A percentile compares a stretch with the other conserved stretches of the same genome.
Conservation (phyloP, 2,888 invertebrate genomes). For the Rhabditophanes sp. region DNA sequence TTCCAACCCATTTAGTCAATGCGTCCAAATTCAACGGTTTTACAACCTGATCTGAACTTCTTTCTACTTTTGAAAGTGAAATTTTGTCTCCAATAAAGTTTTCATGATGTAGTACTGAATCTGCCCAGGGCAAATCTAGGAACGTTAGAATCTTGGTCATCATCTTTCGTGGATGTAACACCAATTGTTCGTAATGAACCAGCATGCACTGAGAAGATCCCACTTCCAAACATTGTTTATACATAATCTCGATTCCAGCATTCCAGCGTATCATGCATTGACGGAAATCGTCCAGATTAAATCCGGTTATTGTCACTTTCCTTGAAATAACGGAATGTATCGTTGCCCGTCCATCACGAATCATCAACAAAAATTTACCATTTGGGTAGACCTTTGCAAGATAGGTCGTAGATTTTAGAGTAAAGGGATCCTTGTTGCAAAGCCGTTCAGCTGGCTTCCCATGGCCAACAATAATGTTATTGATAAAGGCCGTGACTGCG, state of each 20-base stretch:
- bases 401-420: conserved; percentile 85
- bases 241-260: conserved; percentile 61
- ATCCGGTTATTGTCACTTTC: conserved; percentile 73
- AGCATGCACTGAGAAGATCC: conserved; percentile 58
- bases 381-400: conserved; percentile 87
- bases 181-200: conserved; percentile 90
- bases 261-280: conserved; percentile 91
- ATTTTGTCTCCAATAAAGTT: conserved; percentile 70
- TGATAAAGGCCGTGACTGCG: conserved; percentile 90
- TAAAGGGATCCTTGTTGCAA: conserved; percentile 97
- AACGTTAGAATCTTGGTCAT: conserved; percentile 72
- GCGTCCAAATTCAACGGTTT: conserved; percentile 96
- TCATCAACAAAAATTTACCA: conserved; percentile 91
- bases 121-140: conserved; percentile 81
- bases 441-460: conserved; percentile 75
- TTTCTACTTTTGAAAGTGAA: conserved; percentile 57
- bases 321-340: conserved; percentile 94
- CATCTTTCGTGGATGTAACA: conserved; percentile 74
- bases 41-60: conserved; percentile 94
- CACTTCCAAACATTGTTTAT: conserved; percentile 60
- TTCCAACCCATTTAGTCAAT: conserved; percentile 52
- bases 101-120: conserved; percentile 88
- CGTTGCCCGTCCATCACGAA: conserved; percentile 90
- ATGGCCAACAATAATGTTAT: conserved; percentile 68
- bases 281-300: conserved; percentile 77